Conservation (phyloP, 2,113 vertebrate species). For the Falco punctatus region DNA sequence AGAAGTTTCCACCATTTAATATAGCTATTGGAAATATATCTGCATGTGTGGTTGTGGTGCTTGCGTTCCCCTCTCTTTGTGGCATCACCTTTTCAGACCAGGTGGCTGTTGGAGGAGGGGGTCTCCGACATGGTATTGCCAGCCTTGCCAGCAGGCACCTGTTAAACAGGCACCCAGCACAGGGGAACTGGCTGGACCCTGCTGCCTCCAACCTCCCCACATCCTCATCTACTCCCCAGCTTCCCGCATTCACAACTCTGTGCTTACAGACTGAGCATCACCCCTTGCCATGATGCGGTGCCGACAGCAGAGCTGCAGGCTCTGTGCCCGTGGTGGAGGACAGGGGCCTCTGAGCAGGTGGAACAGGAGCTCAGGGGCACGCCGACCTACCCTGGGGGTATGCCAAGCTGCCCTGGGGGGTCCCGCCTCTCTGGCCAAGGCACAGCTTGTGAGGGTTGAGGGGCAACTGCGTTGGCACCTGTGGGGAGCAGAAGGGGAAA, state of each 20-base stretch:
- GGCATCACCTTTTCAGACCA: background rate
- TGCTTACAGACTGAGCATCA: accelerated
- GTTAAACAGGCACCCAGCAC: background rate
- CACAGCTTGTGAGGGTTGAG: accelerated
- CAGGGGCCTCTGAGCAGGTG: background rate
- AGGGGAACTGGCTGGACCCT: background rate
- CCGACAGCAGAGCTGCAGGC: background rate
- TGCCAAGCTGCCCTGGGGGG: background rate
- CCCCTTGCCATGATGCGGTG: accelerated
- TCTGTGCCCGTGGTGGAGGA: accelerated
- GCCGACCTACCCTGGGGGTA: background rate
- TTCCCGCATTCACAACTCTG: accelerated
- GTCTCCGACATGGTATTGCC: accelerated
- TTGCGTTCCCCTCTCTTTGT: background rate
- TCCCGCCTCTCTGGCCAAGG: background rate
- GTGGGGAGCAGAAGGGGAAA: no score
- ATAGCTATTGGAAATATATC: background rate
- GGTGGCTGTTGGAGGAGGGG: background rate
- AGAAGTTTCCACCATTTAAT: background rate
- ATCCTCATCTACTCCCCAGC: accelerated
- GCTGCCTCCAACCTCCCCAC: background rate
- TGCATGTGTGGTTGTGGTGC: background rate
- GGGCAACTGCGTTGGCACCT: accelerated
- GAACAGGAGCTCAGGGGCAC: background rate
- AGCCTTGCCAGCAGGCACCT: accelerated